These are phyloP conservation scores for Patella ulyssiponensis DNA, from an alignment of 2,888 invertebrate species.

Conservation along the genomic window DNA sequence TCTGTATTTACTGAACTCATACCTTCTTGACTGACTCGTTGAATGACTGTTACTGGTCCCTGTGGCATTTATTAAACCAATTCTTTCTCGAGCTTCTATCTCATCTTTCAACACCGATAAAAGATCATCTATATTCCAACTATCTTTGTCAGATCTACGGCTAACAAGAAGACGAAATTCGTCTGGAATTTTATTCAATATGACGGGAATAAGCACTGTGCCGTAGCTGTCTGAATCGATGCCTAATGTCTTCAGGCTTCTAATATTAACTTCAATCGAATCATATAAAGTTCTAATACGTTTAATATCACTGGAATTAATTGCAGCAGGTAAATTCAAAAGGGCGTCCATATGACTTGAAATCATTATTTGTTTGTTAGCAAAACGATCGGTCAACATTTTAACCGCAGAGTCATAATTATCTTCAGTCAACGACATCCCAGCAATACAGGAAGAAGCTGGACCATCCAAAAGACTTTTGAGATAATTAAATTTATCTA, in stretches of 20 bases:
- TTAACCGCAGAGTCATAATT: background rate
- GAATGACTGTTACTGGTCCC: too few species aligned
- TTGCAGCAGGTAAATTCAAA: background rate
- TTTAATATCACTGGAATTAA: background rate
- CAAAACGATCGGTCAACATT: background rate
- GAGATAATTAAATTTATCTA: background rate
- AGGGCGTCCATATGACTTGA: background rate
- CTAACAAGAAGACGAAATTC: background rate
- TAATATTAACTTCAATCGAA: background rate
- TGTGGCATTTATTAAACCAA: too few species aligned
- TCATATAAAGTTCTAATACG: background rate
- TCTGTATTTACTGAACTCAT: background rate
- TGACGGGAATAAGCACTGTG: background rate
- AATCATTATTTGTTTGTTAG: background rate
- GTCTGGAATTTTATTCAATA: slow-evolving; percentile 1
- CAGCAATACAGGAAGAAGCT: background rate
- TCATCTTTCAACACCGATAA: background rate
- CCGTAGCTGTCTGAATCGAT: background rate
- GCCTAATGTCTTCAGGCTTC: background rate
- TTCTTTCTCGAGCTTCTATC: too few species aligned
- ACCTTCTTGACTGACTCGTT: background rate
- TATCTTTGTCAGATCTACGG: background rate
- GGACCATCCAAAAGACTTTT: background rate
- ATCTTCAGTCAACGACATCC: background rate
- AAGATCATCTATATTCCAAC: background rate